Conservation (phyloP, 2,113 vertebrate species). For the Saguinus imperator region DNA sequence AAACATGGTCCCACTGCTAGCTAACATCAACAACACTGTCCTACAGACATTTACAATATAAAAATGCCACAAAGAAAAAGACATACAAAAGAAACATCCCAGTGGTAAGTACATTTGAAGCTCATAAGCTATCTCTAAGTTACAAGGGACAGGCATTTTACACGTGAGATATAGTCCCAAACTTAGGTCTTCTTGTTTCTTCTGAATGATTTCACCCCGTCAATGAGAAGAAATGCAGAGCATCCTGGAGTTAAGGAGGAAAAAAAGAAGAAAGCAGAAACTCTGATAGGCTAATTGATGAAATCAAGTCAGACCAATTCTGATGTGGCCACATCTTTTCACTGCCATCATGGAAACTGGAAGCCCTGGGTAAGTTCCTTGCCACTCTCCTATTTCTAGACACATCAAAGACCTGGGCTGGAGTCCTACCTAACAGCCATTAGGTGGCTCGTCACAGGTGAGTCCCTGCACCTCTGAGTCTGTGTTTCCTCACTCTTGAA, state of each 20-base stretch:
- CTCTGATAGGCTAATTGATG: fast-evolving
- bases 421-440: background rate
- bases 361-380: background rate
- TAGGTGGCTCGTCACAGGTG: background rate
- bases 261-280: background rate
- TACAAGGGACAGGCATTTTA: background rate
- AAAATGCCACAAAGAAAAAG: background rate
- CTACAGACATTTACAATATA: background rate
- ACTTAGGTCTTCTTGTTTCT: background rate
- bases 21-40: background rate
- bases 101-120: too few species aligned
- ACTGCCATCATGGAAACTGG: background rate
- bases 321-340: background rate
- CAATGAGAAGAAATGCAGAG: background rate
- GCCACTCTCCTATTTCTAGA: background rate
- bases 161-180: background rate
- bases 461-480: background rate
- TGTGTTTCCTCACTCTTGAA: background rate
- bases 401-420: background rate
- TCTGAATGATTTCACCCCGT: background rate
- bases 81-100: background rate
- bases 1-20: background rate
- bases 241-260: background rate
- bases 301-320: background rate
- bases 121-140: background rate